Evolutionary conservation across 2,113 vertebrate genomes (phyloP).

Genomic region (Mus musculus): DNA sequence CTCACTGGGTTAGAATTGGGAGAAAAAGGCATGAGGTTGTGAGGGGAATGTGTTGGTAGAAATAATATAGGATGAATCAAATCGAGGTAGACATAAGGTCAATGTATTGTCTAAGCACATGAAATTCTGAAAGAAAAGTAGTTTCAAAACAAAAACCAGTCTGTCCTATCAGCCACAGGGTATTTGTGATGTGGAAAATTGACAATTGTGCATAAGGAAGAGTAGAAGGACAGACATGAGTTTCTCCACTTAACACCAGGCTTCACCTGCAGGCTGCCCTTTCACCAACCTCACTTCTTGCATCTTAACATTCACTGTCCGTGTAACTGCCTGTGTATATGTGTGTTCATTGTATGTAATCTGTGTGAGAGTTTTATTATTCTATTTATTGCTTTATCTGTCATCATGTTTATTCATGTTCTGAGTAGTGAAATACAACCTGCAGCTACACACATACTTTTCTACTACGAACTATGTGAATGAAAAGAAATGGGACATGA

Average conservation of each 20-base stretch:
- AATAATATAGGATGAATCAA: too few species aligned
- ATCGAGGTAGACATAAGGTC: not conserved
- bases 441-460: not conserved
- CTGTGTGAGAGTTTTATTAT: not conserved
- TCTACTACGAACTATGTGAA: not conserved
- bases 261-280: not conserved
- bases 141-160: not conserved
- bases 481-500: not conserved
- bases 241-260: not conserved
- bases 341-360: not conserved
- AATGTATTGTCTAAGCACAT: not conserved
- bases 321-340: not conserved
- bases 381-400: not conserved
- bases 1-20: too few species aligned
- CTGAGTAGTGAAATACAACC: not conserved
- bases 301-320: not conserved
- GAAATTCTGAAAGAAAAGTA: not conserved
- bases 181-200: not conserved
- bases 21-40: too few species aligned
- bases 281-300: not conserved
- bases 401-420: not conserved
- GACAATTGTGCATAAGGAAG: not conserved
- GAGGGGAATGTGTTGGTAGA: not conserved
- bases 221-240: not conserved
- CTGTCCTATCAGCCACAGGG: not conserved